Evolutionary conservation across 2,797 vertebrate genomes (phyloP).

Genomic region (Chromobotia macracanthus): DNA sequence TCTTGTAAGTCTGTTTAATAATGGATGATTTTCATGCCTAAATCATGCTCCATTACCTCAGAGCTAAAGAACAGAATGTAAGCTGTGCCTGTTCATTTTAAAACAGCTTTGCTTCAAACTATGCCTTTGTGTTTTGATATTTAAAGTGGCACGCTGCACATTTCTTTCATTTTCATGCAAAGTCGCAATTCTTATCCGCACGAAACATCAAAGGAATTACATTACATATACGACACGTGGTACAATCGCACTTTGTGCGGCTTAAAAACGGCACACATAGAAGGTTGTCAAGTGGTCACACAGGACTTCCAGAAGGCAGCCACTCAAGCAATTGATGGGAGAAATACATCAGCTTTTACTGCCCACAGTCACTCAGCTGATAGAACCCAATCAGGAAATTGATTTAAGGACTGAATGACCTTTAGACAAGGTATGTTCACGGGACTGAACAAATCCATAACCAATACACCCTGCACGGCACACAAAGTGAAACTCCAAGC

Average conservation of each 20-base stretch:
- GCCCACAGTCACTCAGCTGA: conserved; percentile 64
- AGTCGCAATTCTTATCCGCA: background rate
- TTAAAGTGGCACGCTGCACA: background rate
- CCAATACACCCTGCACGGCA: conserved; percentile 2
- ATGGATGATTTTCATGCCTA: conserved; percentile 61
- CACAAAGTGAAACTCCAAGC: conserved; percentile 17
- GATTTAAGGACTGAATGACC: conserved; percentile 67
- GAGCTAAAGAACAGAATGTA: conserved; percentile 28
- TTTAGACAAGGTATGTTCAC: conserved; percentile 49
- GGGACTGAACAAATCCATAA: conserved; percentile 45
- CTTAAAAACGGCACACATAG: conserved; percentile 50
- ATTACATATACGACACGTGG: background rate
- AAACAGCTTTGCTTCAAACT: conserved; percentile 35
- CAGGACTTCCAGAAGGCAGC: conserved; percentile 34
- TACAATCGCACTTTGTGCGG: conserved; percentile 27
- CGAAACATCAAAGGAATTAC: background rate
- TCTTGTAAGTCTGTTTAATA: conserved; percentile 70
- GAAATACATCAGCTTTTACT: conserved; percentile 67
- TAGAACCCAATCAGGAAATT: conserved; percentile 65
- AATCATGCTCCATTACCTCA: conserved; percentile 55
- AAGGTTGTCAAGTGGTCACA: conserved; percentile 63
- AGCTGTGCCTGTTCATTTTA: background rate
- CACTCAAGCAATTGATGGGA: conserved; percentile 48
- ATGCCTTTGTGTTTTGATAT: background rate
- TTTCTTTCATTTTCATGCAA: conserved; percentile 12